These are phyloP conservation scores for Thyatira batis DNA, from an alignment of 2,888 invertebrate species.

Conservation along the genomic window DNA sequence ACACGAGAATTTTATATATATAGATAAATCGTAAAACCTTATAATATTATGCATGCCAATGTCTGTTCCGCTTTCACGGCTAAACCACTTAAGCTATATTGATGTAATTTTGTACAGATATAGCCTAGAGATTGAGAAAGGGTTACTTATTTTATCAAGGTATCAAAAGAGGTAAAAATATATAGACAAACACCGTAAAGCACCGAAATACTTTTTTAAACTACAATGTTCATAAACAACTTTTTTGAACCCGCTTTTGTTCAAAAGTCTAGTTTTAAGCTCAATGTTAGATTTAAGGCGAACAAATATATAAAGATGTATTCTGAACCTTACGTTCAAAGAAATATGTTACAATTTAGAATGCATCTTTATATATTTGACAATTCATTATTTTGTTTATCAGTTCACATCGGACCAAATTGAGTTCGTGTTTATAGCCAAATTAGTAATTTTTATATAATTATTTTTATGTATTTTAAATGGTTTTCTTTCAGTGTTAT, in stretches of 20 bases:
- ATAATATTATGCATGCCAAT: too few species aligned
- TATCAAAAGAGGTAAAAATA: too few species aligned
- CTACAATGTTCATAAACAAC: not conserved
- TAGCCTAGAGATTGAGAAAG: too few species aligned
- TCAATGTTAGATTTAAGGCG: not conserved
- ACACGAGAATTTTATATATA: too few species aligned
- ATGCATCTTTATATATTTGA: not conserved
- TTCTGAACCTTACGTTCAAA: not conserved
- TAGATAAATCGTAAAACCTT: too few species aligned
- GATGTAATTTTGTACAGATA: too few species aligned
- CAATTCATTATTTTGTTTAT: not conserved
- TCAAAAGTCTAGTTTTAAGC: not conserved
- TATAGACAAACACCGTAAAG: too few species aligned
- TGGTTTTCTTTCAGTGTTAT: too few species aligned
- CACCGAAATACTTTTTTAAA: not conserved
- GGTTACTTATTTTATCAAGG: too few species aligned
- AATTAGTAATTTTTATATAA: not conserved
- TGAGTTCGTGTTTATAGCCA: not conserved
- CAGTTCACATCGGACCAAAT: not conserved
- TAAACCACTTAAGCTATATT: too few species aligned
- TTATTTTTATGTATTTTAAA: not conserved
- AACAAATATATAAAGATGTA: not conserved
- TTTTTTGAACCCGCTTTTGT: not conserved
- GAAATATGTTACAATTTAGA: not conserved
- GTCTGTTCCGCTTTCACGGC: too few species aligned